phyloP scores from a whole-genome alignment of 92 coral and sea anemone genomes.

The Bergia puertoricense region DNA sequence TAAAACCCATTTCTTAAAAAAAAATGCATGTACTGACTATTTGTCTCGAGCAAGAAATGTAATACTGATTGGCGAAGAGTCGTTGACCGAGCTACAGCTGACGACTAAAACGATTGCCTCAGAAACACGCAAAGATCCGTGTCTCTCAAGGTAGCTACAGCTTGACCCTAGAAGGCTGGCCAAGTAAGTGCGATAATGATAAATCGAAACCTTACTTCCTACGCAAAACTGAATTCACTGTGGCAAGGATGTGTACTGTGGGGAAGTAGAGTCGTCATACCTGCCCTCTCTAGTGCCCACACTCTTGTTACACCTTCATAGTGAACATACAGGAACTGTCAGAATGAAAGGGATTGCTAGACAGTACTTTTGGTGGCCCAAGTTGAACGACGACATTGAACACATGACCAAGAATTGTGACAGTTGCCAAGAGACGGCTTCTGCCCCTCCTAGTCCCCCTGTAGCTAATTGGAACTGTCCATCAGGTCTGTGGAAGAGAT shows the following conservation, averaged over 20 bases:
- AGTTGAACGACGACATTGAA: background rate
- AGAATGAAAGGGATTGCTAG: constrained; percentile 4
- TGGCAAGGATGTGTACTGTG: constrained; percentile 33
- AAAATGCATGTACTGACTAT: constrained; percentile 51
- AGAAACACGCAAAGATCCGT: constrained; percentile 46
- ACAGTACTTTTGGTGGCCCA: background rate
- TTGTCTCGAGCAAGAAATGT: constrained; percentile 50
- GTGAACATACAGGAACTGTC: constrained; percentile 12
- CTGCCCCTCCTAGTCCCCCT: constrained; percentile 17
- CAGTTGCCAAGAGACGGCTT: background rate
- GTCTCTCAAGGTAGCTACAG: constrained; percentile 27
- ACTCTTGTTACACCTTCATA: constrained; percentile 26
- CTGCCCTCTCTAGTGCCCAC: background rate
- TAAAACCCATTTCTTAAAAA: constrained; percentile 42
- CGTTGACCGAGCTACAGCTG: constrained; percentile 30
- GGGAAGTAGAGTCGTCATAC: constrained; percentile 1
- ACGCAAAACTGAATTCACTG: constrained; percentile 15
- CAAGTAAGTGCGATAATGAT: background rate
- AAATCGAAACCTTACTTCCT: constrained; percentile 7
- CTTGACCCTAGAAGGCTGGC: constrained; percentile 34
- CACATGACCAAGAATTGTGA: background rate
- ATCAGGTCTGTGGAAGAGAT: constrained; percentile 12
- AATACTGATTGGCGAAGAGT: constrained; percentile 7
- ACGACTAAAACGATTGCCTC: constrained; percentile 47
- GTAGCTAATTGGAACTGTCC: no score